Percentiles rank a stretch among this genome's conserved stretches.
Conservation (phyloP, 1,140 invertebrate genomes). For the Ladona fulva region DNA sequence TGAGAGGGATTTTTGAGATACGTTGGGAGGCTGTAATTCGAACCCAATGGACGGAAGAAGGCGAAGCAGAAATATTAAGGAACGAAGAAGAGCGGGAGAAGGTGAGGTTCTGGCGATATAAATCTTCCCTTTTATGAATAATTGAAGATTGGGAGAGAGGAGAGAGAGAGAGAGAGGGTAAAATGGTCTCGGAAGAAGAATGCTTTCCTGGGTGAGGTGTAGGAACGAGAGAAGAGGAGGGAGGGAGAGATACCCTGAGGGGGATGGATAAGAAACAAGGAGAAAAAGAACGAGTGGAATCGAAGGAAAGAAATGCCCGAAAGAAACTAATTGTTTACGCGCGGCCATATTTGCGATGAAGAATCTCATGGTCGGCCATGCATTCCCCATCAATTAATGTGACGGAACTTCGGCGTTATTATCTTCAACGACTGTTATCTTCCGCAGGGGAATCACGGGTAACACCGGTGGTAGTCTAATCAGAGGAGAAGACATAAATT, state of each 20-base stretch:
- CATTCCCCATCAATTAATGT: too few species aligned
- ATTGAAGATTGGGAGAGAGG: background rate
- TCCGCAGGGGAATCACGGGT: too few species aligned
- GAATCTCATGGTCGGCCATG: too few species aligned
- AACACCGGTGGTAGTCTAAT: too few species aligned
- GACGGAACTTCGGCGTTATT: too few species aligned
- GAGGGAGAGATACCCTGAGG: background rate
- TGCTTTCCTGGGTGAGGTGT: background rate
- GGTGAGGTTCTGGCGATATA: background rate
- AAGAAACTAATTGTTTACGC: too few species aligned
- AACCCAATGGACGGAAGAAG: background rate
- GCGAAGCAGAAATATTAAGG: background rate
- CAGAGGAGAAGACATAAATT: too few species aligned
- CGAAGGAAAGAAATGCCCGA: too few species aligned
- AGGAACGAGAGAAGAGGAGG: background rate
- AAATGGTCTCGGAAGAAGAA: background rate
- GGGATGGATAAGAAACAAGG: too few species aligned
- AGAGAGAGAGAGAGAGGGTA: background rate
- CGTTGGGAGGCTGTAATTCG: background rate
- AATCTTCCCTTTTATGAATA: constrained; percentile 10
- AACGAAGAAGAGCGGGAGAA: background rate
- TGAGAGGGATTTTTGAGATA: background rate
- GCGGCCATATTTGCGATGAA: too few species aligned
- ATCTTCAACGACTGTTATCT: too few species aligned
- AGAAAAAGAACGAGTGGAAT: too few species aligned